Base-by-base conservation (phyloP, 2,113 vertebrate species). In the Myotis davidii region DNA sequence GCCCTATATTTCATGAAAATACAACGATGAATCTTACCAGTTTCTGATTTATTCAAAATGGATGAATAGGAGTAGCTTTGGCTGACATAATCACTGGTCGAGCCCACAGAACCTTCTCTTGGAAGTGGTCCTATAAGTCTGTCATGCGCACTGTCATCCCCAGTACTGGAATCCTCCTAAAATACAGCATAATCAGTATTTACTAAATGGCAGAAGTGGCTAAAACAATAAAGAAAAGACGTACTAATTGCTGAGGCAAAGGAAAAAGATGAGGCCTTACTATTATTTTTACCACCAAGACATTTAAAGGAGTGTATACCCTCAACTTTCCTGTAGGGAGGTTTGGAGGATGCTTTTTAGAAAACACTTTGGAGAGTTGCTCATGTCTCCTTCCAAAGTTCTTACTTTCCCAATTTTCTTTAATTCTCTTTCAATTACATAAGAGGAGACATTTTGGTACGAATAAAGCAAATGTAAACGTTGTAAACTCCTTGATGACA, bases 11-110 rank as follows among this genome's bases (percentile, higher is more conserved):
- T 81, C 92, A 90, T 72, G 14, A 94, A 90, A 96, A 82, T 34
- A 95, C 2, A 93, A 78, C 48, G 56, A 72, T 3, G 72, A 74
- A 67, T 83, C 59, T 91, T 98, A 99, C 99, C 99, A 52, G 99
- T 99, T 93, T 99, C 99, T 20, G 99, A 99, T 96, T 99, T 99
- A 98, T 98, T 99, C 97, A 99, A 98, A 94, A 99, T 99, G 88
- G 99, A 99, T 45, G 99, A 99, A 87, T 99, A 99, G 56, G 99
- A 99, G 96, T 99, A 99, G 93, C 98, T 99, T 13, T 99, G 99
- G 98, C 99, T 99, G 98, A 99, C 99, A 95, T 99, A 99, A 96
- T 99, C 99, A 79, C 97, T 99, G 94, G 99, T 99, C 96, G 99
- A 99, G 73, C 99, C 98, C 76, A 98, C 97, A 42, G 99, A 99